Conservation (phyloP, 2,888 invertebrate genomes). For the Arrhopalites spinosus region DNA sequence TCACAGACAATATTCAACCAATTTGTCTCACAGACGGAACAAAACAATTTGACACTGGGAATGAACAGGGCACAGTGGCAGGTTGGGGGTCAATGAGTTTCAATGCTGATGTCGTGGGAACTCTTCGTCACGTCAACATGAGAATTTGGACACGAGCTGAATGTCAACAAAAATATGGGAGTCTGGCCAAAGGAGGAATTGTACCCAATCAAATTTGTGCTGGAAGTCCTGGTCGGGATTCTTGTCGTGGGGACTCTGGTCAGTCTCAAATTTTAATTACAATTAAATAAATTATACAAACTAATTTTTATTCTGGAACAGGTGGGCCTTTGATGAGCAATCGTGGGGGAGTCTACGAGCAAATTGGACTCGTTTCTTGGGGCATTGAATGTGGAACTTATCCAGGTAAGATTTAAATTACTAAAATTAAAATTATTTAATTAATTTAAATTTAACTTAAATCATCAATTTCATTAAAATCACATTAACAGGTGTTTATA, state of each 20-base stretch:
- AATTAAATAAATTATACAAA: no score
- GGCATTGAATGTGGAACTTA: slow-evolving; percentile 17
- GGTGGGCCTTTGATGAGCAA: slow-evolving; percentile 28
- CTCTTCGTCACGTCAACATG: slow-evolving; percentile 81
- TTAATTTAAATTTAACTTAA: no score
- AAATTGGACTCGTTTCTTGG: slow-evolving; percentile 33
- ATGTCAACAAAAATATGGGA: slow-evolving; percentile 78
- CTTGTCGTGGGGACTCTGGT: slow-evolving; percentile 76
- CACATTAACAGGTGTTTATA: no score
- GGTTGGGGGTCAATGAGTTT: slow-evolving; percentile 67
- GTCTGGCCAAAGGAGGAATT: slow-evolving; percentile 84
- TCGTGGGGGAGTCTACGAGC: neutral
- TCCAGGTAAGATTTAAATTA: neutral
- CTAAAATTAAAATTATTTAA: neutral
- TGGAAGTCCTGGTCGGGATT: slow-evolving; percentile 80
- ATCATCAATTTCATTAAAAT: no score
- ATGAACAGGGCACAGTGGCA: slow-evolving; percentile 77
- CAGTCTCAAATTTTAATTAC: neutral
- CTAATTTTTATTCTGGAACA: no score
- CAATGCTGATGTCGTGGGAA: slow-evolving; percentile 65
- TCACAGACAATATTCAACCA: slow-evolving; percentile 72
- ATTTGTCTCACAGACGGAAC: slow-evolving; percentile 72
- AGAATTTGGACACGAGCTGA: slow-evolving; percentile 81
- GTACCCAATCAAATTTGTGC: slow-evolving; percentile 87
- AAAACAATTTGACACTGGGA: slow-evolving; percentile 69